phyloP scores from a whole-genome alignment of 2,888 invertebrate genomes.

The Julus scandinavius region DNA sequence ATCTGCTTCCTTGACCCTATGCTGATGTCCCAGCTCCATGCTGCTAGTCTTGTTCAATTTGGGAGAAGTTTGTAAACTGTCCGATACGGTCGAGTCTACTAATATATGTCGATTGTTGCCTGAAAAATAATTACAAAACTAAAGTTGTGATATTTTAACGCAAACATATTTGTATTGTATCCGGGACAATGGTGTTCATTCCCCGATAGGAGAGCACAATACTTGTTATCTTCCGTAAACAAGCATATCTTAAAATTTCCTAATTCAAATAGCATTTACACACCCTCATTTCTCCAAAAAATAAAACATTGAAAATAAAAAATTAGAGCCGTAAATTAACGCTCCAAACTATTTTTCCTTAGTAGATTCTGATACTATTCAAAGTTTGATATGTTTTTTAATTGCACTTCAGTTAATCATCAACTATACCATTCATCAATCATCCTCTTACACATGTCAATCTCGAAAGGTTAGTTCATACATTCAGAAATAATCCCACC shows the following conservation, averaged over 20 bases:
- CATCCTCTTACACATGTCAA: not conserved
- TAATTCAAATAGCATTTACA: not conserved
- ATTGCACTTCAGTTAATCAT: not conserved
- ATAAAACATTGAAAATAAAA: not conserved
- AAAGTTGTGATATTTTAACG: not conserved
- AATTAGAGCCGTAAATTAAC: not conserved
- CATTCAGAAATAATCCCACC: not conserved
- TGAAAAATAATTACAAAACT: not conserved
- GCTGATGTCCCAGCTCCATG: not conserved
- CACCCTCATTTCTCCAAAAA: not conserved
- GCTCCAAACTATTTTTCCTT: not conserved
- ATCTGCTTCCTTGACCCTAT: not conserved
- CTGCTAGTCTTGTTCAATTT: not conserved
- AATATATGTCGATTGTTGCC: not conserved
- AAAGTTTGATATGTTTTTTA: not conserved
- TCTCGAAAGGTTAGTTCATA: not conserved
- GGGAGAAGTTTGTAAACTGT: not conserved
- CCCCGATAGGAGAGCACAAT: not conserved
- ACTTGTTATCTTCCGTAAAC: not conserved
- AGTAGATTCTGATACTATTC: not conserved
- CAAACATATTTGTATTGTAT: not conserved
- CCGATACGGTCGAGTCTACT: not conserved
- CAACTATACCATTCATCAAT: not conserved
- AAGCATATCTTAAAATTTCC: not conserved
- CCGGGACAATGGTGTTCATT: not conserved